Conservation (phyloP, 2,888 invertebrate genomes). For the Autographa pulchrina region DNA sequence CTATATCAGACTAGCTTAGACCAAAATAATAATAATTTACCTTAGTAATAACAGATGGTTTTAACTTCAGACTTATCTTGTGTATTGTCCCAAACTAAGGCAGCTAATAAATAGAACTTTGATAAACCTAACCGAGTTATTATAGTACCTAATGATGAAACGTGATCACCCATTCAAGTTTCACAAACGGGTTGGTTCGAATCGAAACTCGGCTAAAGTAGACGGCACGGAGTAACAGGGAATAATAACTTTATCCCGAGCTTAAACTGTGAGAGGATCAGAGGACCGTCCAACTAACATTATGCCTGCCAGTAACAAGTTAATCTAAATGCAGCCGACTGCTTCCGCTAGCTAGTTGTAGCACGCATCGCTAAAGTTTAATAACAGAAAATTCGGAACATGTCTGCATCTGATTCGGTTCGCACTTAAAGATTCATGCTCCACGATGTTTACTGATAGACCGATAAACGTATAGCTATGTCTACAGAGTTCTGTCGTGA, state of each 20-base stretch:
- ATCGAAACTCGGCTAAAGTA: constrained; percentile 86
- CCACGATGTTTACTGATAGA: constrained; percentile 54
- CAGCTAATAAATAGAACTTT: constrained; percentile 78
- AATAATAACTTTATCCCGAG: constrained; percentile 88
- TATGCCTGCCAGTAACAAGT: constrained; percentile 89
- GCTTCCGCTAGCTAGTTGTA: constrained; percentile 79
- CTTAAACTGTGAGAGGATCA: constrained; percentile 84
- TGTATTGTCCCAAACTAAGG: constrained; percentile 62
- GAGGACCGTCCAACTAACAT: constrained; percentile 87
- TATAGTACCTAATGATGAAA: constrained; percentile 78
- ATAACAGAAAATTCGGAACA: constrained; percentile 83
- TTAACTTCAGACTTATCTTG: constrained; percentile 52
- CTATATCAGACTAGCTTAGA: neutral
- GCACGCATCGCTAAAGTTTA: constrained; percentile 85
- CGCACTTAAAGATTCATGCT: constrained; percentile 65
- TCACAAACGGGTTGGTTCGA: constrained; percentile 83
- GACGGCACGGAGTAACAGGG: constrained; percentile 85
- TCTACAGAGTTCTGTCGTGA: constrained; percentile 60
- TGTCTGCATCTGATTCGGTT: constrained; percentile 76
- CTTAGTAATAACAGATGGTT: constrained; percentile 28
- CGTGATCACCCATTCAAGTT: constrained; percentile 87
- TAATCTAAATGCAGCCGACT: constrained; percentile 88
- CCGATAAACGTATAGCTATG: constrained; percentile 18
- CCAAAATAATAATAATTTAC: constrained; percentile 23
- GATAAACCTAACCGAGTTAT: constrained; percentile 79